Evolutionary conservation across 1,140 invertebrate genomes (phyloP).

Genomic region (Zaprionus tsacasi): DNA sequence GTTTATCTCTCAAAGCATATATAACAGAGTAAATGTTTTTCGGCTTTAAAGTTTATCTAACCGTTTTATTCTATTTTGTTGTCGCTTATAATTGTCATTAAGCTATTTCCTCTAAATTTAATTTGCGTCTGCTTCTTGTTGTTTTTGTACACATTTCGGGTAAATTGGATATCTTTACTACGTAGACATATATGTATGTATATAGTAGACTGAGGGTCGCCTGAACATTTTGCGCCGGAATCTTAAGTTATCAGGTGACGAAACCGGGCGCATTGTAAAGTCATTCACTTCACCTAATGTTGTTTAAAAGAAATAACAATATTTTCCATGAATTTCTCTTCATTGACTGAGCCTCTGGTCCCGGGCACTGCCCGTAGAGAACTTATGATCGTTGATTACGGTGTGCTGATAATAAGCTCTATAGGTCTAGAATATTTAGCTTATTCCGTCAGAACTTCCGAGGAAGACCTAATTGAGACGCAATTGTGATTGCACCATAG

Average conservation of each 20-base stretch:
- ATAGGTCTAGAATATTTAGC: constrained; percentile 16
- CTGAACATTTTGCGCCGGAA: constrained; percentile 15
- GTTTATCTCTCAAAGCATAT: background rate
- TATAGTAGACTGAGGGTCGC: constrained; percentile 28
- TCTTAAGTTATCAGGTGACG: constrained; percentile 33
- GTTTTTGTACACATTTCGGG: constrained; percentile 6
- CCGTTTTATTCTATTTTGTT: background rate
- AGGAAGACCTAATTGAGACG: constrained; percentile 29
- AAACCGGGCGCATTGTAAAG: constrained; percentile 32
- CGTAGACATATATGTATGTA: background rate
- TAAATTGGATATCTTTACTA: constrained; percentile 36
- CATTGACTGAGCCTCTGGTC: constrained; percentile 9
- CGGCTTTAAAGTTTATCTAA: background rate
- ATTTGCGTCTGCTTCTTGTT: constrained; percentile 37
- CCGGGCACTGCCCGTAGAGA: background rate
- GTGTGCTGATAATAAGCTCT: constrained; percentile 17
- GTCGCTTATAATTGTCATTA: constrained; percentile 17
- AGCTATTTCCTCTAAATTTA: constrained; percentile 28
- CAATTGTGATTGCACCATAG: background rate
- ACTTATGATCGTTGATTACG: constrained; percentile 11
- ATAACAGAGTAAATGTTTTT: background rate
- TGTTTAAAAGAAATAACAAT: background rate
- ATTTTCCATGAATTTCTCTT: constrained; percentile 40
- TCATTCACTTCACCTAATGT: constrained; percentile 15
- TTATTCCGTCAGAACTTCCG: constrained; percentile 27